Conservation (phyloP, 2,113 vertebrate genomes). For the Paralichthys olivaceus region DNA sequence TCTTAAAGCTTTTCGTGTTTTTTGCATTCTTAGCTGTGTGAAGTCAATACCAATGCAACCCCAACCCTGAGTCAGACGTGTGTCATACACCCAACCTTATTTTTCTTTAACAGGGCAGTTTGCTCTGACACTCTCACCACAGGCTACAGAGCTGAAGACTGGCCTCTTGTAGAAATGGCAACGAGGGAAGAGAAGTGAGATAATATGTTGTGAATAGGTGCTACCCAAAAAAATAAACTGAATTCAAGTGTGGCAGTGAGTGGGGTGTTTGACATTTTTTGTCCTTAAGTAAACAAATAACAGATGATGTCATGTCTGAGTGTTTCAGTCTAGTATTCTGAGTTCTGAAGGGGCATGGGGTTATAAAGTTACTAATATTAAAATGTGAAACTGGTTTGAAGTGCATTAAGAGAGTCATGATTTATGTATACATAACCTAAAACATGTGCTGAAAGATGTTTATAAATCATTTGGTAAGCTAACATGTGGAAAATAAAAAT, state of each 20-base stretch:
- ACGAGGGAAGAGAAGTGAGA: background rate
- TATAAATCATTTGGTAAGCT: too few species aligned
- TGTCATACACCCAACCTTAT: constrained; percentile 13
- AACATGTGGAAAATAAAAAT: too few species aligned
- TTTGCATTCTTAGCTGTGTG: background rate
- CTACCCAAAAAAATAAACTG: background rate
- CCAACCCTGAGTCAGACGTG: background rate
- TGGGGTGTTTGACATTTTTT: constrained; percentile 9
- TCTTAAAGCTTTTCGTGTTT: too few species aligned
- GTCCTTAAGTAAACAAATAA: constrained; percentile 28
- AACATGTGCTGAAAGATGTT: too few species aligned
- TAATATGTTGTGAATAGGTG: background rate
- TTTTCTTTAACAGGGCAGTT: constrained; percentile 18
- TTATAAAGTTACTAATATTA: background rate
- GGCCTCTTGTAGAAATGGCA: background rate
- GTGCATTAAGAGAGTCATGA: too few species aligned
- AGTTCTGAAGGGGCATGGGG: background rate
- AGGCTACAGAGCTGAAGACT: constrained; percentile 15
- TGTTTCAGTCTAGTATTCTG: background rate
- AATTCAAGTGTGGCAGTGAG: background rate
- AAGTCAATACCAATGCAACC: background rate
- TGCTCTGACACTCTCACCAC: constrained; percentile 4
- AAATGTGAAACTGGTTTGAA: background rate
- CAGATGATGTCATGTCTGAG: background rate
- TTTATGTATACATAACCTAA: too few species aligned